Base-by-base conservation (phyloP, 2,888 invertebrate species). In the Lycia hirtaria region DNA sequence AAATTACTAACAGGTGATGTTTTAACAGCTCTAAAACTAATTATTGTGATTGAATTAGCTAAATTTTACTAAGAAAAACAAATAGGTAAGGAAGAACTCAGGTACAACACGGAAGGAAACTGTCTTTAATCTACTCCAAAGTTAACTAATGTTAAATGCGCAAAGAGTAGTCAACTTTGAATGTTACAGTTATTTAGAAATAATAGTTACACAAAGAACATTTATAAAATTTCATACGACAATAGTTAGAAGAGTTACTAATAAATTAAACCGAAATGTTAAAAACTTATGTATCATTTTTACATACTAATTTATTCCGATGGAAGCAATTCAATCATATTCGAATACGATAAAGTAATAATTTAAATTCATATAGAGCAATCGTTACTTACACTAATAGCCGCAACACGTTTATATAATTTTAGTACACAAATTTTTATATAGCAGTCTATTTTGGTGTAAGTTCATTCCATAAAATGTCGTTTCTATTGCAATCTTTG, bases 101-200 rank as follows among this genome's bases (percentile, higher is more conserved):
- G 67, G 56, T 53, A 71, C 66, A 62, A 60, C 9, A 28, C 20
- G 28, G 14, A 20, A 55, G 40, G 32, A 48, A 28, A 48, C 1
- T 4, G 30, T 56, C 52, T 56, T 60, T 60, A 53, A 53, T 47
- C 17, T 35, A 22, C 15, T 48, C 50, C 51, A 56, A 49, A 45
- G 37, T 30, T n/a, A n/a, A n/a, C n/a, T n/a, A n/a, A 28, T 26
- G 35, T 50, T 22, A 50, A 40, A 50, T 48, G 15, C 33, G n/a
- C 7, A 22, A 30, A 40, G 20, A 50, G 4, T 15, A 14, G 19
- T 17, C 7, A 12, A 20, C 17, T 28, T 40, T 15, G n/a, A n/a
- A 15, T 7, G 4, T 19, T 1, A 12, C n/a, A 4, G 19, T 10
- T n/a, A 20, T 1, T 19, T 28, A 19, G 19, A 35, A 35, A 19